Base-by-base conservation (phyloP, 2,113 vertebrate genomes). In the Psilopogon haemacephalus region DNA sequence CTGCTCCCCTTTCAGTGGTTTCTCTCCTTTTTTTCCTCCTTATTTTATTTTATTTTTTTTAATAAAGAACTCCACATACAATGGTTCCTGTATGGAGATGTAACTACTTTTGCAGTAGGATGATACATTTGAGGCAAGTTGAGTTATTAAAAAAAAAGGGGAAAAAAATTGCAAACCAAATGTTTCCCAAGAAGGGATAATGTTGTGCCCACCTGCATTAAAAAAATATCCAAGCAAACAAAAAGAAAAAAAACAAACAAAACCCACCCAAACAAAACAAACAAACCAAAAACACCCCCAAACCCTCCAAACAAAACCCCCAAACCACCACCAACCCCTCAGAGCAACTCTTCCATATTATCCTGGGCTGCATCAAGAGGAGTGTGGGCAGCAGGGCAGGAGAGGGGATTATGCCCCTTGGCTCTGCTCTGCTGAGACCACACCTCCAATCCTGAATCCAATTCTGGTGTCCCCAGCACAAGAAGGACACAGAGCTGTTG, bases 181-280 rank as follows among this genome's bases (percentile, higher is more conserved):
- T 70, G 9, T 32, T 89, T 94, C 65, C 67, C 88, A 90, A 90
- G 78, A 55, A 90, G 35, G 55, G 94, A 87, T 97, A 89, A 91
- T 93, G 15, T 59, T 81, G 58, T 90, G 63, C 83, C 83, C 42
- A 95, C 58, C 90, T 95, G 73, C 55, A 91, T 91, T 92, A 83
- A 70, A 90, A 82, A 95, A 86, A 63, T 2, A 0, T 2, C 0
- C n/a, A 12, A 32, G 23, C 33, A 35, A 60, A 44, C 56, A 72
- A 26, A 32, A 5, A 0, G 8, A n/a, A n/a, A n/a, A 11, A 52
- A 87, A 73, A 6, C 5, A 71, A 71, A 46, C 4, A 18, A 78
- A 23, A 0, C 0, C 11, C 9, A 0, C 0, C 11, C 9, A n/a
- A n/a, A n/a, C 13, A 52, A 87, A 73, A 6, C 5, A 71, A 71